These are phyloP conservation scores for Engystomops pustulosus DNA, from an alignment of 2,113 vertebrate genomes.

Conservation along the genomic window DNA sequence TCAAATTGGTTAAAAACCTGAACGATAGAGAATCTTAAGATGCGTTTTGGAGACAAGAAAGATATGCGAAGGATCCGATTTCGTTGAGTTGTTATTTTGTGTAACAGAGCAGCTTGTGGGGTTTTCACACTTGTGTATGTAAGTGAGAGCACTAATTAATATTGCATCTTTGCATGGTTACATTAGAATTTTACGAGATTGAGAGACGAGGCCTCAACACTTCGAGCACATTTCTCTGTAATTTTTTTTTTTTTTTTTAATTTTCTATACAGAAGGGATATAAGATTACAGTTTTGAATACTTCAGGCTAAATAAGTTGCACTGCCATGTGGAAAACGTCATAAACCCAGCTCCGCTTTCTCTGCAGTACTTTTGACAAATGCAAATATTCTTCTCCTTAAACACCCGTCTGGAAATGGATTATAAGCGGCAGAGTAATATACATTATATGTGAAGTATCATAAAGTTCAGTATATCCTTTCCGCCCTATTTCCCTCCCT, in stretches of 20 bases:
- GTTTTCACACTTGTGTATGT: conserved; percentile 56
- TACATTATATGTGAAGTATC: neutral
- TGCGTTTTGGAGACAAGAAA: conserved; percentile 48
- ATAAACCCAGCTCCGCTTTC: neutral
- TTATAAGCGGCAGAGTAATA: neutral
- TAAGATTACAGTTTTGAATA: neutral
- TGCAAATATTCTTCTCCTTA: conserved; percentile 18
- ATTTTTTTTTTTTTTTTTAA: neutral
- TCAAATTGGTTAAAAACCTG: conserved; percentile 35
- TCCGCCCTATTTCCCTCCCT: no score
- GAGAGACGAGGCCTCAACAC: conserved; percentile 1
- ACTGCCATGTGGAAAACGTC: conserved; percentile 13
- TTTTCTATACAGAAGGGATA: neutral
- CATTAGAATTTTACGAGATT: neutral
- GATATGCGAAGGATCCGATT: conserved; percentile 44
- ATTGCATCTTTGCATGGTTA: conserved; percentile 51
- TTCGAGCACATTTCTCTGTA: neutral
- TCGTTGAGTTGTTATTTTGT: conserved; percentile 58
- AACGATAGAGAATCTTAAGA: conserved; percentile 43
- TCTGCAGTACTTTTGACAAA: neutral
- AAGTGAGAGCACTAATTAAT: conserved; percentile 58
- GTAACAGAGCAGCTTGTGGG: conserved; percentile 42
- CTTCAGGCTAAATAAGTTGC: conserved; percentile 7
- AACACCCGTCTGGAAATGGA: neutral
- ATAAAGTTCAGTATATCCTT: neutral